Evolutionary conservation across 2,797 vertebrate species (phyloP), one percentile per base, ranked within the genome.

Genomic region (Anomalospiza imberbis): DNA sequence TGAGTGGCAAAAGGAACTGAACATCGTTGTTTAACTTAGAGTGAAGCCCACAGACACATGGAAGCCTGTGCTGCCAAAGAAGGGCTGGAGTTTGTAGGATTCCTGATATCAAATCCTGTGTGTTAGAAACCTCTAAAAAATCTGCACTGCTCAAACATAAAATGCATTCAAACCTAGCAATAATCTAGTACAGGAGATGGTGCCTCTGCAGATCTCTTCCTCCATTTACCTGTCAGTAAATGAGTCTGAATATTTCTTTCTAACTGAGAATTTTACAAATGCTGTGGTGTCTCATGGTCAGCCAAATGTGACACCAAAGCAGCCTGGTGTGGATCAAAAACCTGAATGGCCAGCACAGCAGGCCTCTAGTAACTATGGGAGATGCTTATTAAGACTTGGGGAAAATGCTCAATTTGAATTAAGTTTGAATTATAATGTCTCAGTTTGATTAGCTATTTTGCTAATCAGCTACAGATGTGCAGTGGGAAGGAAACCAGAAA

Each of bases 391-490:
- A 77, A 87, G 47, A 74, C 86, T 72, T 62, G 34, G 22, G 51
- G 51, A 6, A 89, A 93, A 89, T 70, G 74, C 87, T 95, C 94
- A 88, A 26, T 87, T 85, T 93, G 81, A 96, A 53, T 77, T 20
- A 16, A 63, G 45, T 77, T 58, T 51, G 29, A 36, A 53, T 90
- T 60, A 8, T 78, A 75, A 95, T 94, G 83, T 91, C 85, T 93
- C 89, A 80, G 61, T 97, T 95, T 96, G 91, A 92, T 97, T 91
- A 89, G 76, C 65, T 88, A 57, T 74, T 94, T 91, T 85, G 53
- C 66, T 93, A 48, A 93, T 95, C 65, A 66, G 72, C 85, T 89
- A 68, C 89, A 86, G 85, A 85, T 91, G 53, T 86, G 51, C 65
- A 79, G 85, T 18, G 48, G 72, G 91, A 67, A 89, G 66, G 63